These are phyloP conservation scores for Oreotragus oreotragus DNA, from an alignment of 2,113 vertebrate genomes.

Conservation along the genomic window DNA sequence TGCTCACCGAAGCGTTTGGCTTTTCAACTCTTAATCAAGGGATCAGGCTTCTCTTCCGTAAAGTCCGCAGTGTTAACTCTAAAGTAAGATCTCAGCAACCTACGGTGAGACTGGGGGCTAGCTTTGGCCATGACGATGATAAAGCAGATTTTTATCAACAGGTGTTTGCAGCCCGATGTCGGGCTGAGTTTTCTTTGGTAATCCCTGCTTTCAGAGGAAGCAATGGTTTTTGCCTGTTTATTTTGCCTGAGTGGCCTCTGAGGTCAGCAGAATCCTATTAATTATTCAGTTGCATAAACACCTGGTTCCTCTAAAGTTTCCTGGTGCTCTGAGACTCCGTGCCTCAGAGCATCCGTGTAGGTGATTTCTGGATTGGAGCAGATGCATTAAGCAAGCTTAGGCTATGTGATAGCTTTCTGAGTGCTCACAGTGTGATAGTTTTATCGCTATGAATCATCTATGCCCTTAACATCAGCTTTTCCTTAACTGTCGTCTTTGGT, in stretches of 20 bases:
- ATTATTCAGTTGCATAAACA: neutral
- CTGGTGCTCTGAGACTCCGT: neutral
- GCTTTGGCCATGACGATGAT: neutral
- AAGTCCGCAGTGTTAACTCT: neutral
- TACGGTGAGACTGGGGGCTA: neutral
- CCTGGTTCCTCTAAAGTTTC: neutral
- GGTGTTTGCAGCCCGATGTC: neutral
- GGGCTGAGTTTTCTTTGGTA: constrained; percentile 5
- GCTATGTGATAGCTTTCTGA: neutral
- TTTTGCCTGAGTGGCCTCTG: neutral
- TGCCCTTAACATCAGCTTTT: neutral
- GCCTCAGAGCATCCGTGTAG: neutral
- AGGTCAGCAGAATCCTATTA: constrained; percentile 14
- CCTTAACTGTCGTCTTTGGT: neutral
- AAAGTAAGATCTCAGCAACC: neutral
- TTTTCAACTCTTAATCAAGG: neutral
- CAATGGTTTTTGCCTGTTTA: constrained; percentile 6
- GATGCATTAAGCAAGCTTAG: neutral
- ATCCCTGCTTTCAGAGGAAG: constrained; percentile 12
- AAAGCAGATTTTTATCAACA: neutral
- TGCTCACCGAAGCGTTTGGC: neutral
- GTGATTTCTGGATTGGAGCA: neutral
- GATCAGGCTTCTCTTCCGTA: neutral
- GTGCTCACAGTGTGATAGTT: neutral
- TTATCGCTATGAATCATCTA: neutral